These are phyloP conservation scores for Prunella himalayana DNA, from an alignment of 2,113 vertebrate species.

Conservation along the genomic window DNA sequence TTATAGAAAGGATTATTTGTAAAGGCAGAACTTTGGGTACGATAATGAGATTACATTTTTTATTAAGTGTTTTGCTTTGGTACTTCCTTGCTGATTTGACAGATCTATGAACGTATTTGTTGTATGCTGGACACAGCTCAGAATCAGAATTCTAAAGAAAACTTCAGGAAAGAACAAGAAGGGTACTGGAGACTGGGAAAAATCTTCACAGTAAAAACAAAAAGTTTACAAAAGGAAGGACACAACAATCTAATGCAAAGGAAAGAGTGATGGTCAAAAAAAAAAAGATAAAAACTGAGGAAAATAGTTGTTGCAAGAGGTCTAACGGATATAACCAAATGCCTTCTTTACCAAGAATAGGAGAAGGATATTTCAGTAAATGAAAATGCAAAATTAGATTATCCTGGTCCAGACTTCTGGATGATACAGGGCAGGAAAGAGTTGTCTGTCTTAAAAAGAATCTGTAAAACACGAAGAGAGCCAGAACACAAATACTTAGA, in stretches of 20 bases:
- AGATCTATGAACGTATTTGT: neutral
- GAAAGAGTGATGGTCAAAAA: neutral
- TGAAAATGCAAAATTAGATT: neutral
- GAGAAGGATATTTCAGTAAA: neutral
- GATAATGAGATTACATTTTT: neutral
- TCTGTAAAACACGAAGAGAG: neutral
- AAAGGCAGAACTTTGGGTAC: neutral
- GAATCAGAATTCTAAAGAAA: neutral
- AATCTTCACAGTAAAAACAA: neutral
- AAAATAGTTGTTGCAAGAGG: neutral
- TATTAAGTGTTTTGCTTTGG: neutral
- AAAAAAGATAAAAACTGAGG: neutral
- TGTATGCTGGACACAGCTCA: neutral
- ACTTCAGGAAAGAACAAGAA: neutral
- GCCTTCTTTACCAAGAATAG: neutral
- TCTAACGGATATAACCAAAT: neutral
- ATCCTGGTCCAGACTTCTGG: neutral
- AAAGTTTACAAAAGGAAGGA: neutral
- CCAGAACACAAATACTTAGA: neutral
- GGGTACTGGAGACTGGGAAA: neutral
- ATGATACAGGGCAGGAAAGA: neutral
- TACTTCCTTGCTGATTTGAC: neutral
- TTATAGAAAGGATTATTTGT: neutral
- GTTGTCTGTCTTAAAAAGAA: neutral
- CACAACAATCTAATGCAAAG: rapidly evolving